phyloP scores from a whole-genome alignment of 2,113 vertebrate genomes.

The Macaca mulatta region DNA sequence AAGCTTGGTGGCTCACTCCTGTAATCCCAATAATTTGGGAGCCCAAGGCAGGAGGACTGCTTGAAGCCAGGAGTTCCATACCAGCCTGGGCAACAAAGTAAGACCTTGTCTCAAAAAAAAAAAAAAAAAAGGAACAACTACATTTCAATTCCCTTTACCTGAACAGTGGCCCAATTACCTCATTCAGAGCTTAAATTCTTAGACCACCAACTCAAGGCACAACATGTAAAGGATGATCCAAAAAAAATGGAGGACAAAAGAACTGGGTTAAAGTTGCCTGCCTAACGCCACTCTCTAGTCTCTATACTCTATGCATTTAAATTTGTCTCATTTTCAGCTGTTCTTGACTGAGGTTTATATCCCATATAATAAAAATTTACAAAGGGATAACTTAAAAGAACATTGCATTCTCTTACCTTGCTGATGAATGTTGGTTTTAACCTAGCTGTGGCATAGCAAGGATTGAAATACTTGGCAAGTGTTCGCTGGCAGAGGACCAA shows the following conservation, averaged over 20 bases:
- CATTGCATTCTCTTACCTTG: conserved; percentile 89
- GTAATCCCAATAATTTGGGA: no score
- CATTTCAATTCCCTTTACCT: not conserved
- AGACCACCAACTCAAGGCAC: not conserved
- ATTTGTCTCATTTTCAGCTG: not conserved
- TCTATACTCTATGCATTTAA: not conserved
- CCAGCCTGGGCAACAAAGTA: no score
- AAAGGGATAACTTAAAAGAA: conserved; percentile 3
- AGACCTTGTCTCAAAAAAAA: no score
- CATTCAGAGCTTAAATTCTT: not conserved
- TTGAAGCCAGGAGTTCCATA: no score
- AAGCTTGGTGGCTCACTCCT: no score
- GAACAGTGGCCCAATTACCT: not conserved
- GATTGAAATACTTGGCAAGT: conserved; percentile 97
- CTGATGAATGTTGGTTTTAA: conserved; percentile 98
- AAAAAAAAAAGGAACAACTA: not conserved
- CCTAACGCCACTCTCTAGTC: not conserved
- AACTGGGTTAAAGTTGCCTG: not conserved
- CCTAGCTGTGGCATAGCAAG: conserved; percentile 97
- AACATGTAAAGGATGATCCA: not conserved
- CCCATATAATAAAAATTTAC: conserved; percentile 16
- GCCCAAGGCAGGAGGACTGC: no score
- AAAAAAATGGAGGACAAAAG: not conserved
- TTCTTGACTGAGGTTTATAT: not conserved
- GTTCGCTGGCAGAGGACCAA: conserved; percentile 88